Conservation (phyloP, 2,797 vertebrate species). For the Cyclura pinguis region DNA sequence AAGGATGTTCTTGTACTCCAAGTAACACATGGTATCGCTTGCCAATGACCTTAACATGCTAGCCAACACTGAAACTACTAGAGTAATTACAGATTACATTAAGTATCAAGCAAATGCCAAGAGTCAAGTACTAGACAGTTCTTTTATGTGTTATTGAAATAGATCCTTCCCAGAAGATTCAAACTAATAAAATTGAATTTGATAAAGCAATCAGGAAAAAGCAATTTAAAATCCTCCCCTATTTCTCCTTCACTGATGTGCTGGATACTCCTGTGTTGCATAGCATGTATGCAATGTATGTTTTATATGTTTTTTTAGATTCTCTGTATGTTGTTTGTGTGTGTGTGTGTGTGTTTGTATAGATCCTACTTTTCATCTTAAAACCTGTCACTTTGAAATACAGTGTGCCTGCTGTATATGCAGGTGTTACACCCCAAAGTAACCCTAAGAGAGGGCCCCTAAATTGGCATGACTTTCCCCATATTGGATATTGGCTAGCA, state of each 20-base stretch:
- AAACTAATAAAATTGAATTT: conserved; percentile 70
- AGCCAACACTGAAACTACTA: conserved; percentile 68
- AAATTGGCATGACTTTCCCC: too few relatives aligned
- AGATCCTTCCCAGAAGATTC: conserved; percentile 71
- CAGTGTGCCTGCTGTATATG: too few relatives aligned
- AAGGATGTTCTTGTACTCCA: conserved; percentile 73
- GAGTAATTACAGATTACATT: conserved; percentile 79
- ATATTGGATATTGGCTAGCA: too few relatives aligned
- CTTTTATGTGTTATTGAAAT: conserved; percentile 72
- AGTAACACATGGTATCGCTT: conserved; percentile 61
- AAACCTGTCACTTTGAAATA: background rate
- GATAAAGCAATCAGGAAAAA: conserved; percentile 68
- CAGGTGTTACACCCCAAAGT: too few relatives aligned
- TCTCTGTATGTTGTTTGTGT: too few relatives aligned
- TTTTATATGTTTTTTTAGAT: background rate
- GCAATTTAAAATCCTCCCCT: conserved; percentile 42
- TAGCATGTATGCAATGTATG: conserved; percentile 33
- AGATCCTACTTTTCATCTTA: background rate
- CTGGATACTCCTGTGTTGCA: conserved; percentile 59
- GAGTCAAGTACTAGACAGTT: conserved; percentile 65
- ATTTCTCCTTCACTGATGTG: conserved; percentile 53
- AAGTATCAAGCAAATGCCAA: conserved; percentile 71
- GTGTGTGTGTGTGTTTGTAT: background rate
- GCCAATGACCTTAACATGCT: conserved; percentile 62
- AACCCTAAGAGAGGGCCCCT: too few relatives aligned